Conservation (phyloP, 2,113 vertebrate species). For the Hemichromis elongatus region DNA sequence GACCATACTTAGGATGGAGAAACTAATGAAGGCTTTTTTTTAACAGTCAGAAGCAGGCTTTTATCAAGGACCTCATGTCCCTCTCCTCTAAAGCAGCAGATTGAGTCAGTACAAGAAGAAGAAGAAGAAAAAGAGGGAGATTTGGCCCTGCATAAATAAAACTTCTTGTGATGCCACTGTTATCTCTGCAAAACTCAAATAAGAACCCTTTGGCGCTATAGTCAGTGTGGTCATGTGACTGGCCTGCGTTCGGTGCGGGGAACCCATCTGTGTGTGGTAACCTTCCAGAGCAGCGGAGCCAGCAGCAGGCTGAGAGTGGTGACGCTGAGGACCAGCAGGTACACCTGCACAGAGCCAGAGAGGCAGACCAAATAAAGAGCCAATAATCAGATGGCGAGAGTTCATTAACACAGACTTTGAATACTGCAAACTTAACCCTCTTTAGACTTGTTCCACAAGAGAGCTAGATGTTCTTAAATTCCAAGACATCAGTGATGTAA, state of each 20-base stretch:
- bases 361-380: not conserved
- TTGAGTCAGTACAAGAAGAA: not conserved
- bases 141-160: not conserved
- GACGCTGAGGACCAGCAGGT: slow-evolving; percentile 93
- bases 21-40: not conserved
- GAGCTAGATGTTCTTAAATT: not conserved
- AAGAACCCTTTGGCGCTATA: not conserved
- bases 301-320: slow-evolving; percentile 91
- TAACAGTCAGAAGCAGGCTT: not conserved
- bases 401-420: not conserved
- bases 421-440: not conserved
- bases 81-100: not conserved
- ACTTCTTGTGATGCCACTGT: not conserved
- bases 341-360: slow-evolving; percentile 76
- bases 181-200: not conserved
- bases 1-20: not conserved
- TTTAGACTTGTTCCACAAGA: not conserved
- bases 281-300: slow-evolving; percentile 90
- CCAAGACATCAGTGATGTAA: not conserved
- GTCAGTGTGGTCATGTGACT: slow-evolving; percentile 69
- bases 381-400: not conserved
- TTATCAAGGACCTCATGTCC: not conserved
- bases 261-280: slow-evolving; percentile 79
- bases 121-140: not conserved
- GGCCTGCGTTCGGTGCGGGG: slow-evolving; percentile 78